Conservation (phyloP, 2,888 invertebrate species). For the Apeira syringaria region DNA sequence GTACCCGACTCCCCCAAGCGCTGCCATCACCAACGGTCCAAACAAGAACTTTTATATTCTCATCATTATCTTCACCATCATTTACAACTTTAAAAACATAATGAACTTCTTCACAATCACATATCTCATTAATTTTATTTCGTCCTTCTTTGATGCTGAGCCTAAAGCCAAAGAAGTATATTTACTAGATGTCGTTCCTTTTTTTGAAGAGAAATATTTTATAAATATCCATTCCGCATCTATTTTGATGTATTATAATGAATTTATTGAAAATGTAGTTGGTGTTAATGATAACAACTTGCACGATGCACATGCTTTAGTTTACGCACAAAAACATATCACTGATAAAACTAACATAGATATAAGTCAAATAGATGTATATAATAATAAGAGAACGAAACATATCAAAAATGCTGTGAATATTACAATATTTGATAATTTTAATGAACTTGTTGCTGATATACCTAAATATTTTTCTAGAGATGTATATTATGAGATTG, state of each 20-base stretch:
- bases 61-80: slow-evolving; percentile 55
- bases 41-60: slow-evolving; percentile 52
- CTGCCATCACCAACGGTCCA: slow-evolving; percentile 60
- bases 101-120: slow-evolving; percentile 37
- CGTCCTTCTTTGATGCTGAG: slow-evolving; percentile 63
- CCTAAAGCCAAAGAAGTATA: slow-evolving; percentile 33
- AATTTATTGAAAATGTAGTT: slow-evolving; percentile 67
- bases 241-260: slow-evolving; percentile 71
- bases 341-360: slow-evolving; percentile 50
- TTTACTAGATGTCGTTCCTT: slow-evolving; percentile 56
- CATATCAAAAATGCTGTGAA: slow-evolving; percentile 83
- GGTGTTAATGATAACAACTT: slow-evolving; percentile 55
- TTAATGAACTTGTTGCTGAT: slow-evolving; percentile 77
- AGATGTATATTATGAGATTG: slow-evolving; percentile 78
- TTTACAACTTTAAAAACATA: slow-evolving; percentile 51
- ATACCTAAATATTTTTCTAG: slow-evolving; percentile 84
- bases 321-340: slow-evolving; percentile 66
- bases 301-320: slow-evolving; percentile 78
- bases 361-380: slow-evolving; percentile 66
- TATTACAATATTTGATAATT: slow-evolving; percentile 81
- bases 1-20: slow-evolving; percentile 87
- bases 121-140: slow-evolving; percentile 53
- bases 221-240: slow-evolving; percentile 63
- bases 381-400: slow-evolving; percentile 71
- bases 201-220: slow-evolving; percentile 63